Evolutionary conservation across 2,888 invertebrate species (phyloP).

Genomic region (Caprella mutica): DNA sequence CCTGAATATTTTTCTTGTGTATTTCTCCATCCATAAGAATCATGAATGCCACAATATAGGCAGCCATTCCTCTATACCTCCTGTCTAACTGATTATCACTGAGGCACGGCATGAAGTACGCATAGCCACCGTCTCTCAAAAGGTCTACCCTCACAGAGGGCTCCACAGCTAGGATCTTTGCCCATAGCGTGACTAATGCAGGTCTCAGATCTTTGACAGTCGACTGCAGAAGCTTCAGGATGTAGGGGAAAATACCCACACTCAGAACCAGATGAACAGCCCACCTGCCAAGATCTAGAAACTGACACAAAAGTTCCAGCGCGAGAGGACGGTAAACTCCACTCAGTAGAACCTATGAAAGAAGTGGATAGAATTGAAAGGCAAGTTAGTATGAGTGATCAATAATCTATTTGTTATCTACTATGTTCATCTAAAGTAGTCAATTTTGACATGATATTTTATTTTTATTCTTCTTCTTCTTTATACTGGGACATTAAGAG

Average conservation of each 20-base stretch:
- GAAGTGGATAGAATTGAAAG: neutral
- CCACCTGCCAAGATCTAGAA: constrained; percentile 89
- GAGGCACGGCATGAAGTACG: constrained; percentile 84
- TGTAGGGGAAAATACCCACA: constrained; percentile 98
- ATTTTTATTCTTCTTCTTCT: no score
- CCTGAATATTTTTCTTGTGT: constrained; percentile 81
- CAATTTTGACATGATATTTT: no score
- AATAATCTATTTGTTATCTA: no score
- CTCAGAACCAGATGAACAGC: constrained; percentile 90
- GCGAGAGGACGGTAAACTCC: constrained; percentile 85
- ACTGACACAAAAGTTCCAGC: constrained; percentile 78
- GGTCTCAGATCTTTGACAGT: constrained; percentile 83
- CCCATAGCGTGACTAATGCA: constrained; percentile 95
- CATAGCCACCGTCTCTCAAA: constrained; percentile 84
- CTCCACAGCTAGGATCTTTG: constrained; percentile 93
- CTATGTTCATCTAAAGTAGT: no score
- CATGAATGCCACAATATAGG: constrained; percentile 86
- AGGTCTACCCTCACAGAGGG: constrained; percentile 91
- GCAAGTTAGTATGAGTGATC: no score
- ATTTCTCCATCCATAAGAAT: constrained; percentile 79
- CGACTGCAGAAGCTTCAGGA: constrained; percentile 89
- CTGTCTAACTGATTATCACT: no score
- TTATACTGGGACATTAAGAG: neutral
- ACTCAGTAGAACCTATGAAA: constrained; percentile 47
- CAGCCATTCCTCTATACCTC: constrained; percentile 85